Percentiles rank a stretch among this genome's conserved stretches.
Evolutionary conservation across 1,140 invertebrate genomes (phyloP).

Genomic region (Babylonia areolata): DNA sequence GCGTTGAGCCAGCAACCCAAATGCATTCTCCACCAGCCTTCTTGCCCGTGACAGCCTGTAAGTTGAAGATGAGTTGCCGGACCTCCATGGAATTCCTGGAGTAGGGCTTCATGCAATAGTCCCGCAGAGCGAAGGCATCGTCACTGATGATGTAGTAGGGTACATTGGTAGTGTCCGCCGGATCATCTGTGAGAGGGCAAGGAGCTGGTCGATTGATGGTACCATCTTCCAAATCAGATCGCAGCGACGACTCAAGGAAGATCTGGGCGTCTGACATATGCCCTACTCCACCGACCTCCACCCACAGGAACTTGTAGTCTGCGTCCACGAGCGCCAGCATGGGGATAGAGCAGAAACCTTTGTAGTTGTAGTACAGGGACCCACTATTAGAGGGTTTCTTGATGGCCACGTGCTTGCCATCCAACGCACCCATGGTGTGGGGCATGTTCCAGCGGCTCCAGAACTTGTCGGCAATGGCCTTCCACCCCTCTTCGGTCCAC

Average conservation of each 20-base stretch:
- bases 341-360: not conserved
- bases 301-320: no score
- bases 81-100: not conserved
- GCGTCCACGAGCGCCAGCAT: no score
- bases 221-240: not conserved
- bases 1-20: not conserved
- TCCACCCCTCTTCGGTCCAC: no score
- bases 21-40: not conserved
- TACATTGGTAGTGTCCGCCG: not conserved
- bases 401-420: constrained; percentile 10
- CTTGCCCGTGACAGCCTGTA: not conserved
- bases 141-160: not conserved
- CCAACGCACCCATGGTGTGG: not conserved
- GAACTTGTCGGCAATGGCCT: not conserved
- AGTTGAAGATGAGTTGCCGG: not conserved
- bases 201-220: not conserved
- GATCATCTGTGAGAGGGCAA: not conserved
- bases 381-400: not conserved
- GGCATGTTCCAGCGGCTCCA: not conserved
- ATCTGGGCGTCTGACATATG: not conserved
- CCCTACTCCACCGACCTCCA: not conserved
- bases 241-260: not conserved
- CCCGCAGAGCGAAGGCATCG: not conserved
- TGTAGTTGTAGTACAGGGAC: not conserved
- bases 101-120: not conserved